A percentile compares a stretch with the other conserved stretches of the same genome.
These are phyloP conservation scores for Rhamphomyia laevipes DNA, from an alignment of 2,888 invertebrate species.

Conservation along the genomic window DNA sequence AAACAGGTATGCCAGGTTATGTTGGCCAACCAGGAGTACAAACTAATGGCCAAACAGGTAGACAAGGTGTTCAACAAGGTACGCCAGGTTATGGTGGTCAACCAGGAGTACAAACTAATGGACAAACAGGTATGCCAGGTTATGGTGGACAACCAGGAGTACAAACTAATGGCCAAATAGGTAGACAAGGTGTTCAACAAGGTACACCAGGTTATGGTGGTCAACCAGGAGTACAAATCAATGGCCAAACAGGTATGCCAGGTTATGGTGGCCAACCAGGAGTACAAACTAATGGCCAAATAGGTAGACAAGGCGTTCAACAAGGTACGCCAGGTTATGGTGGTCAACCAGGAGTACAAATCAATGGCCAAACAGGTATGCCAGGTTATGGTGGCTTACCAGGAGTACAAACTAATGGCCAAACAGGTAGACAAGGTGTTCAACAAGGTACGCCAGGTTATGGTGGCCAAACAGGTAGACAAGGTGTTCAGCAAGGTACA, in stretches of 20 bases:
- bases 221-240: background rate
- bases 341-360: background rate
- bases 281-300: background rate
- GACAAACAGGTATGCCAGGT: background rate
- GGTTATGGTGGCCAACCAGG: background rate
- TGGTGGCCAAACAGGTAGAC: background rate
- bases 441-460: background rate
- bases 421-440: background rate
- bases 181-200: background rate
- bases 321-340: background rate
- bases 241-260: background rate
- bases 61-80: background rate
- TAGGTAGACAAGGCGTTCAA: background rate
- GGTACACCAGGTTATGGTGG: background rate
- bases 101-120: background rate
- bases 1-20: background rate
- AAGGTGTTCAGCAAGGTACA: background rate
- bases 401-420: background rate
- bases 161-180: background rate
- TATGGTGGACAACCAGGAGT: background rate
- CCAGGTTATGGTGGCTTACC: background rate
- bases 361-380: background rate
- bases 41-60: background rate
- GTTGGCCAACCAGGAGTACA: background rate
- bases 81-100: background rate